A percentile compares a stretch with the other conserved stretches of the same genome.
phyloP scores from a whole-genome alignment of 2,113 vertebrate genomes.

The Bungarus multicinctus region DNA sequence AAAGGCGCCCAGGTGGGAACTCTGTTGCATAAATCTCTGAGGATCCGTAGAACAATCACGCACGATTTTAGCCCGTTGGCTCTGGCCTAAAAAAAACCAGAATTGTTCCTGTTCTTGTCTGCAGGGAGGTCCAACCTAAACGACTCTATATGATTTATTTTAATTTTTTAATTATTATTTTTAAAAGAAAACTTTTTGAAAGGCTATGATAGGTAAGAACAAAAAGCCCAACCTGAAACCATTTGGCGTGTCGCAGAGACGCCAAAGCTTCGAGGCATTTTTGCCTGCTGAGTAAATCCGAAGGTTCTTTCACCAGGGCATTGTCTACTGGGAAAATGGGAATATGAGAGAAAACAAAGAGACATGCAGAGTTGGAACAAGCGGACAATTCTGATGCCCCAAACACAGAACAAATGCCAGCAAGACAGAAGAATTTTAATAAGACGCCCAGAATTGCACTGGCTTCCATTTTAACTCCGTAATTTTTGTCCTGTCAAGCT shows the following conservation, averaged over 20 bases:
- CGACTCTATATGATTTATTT: background rate
- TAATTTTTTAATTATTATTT: background rate
- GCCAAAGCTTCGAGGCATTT: constrained; percentile 99
- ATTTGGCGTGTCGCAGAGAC: constrained; percentile 99
- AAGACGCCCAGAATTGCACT: constrained; percentile 70
- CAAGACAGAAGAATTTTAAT: constrained; percentile 70
- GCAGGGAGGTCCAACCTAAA: constrained; percentile 46
- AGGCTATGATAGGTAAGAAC: constrained; percentile 85
- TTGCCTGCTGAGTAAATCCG: constrained; percentile 99
- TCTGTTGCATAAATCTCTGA: constrained; percentile 98
- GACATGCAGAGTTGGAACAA: constrained; percentile 83
- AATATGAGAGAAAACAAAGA: constrained; percentile 54
- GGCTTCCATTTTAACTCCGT: background rate
- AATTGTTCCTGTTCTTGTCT: constrained; percentile 65
- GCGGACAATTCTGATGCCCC: constrained; percentile 70
- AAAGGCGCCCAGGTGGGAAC: constrained; percentile 94
- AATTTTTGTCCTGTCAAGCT: constrained; percentile 31
- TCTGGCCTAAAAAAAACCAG: constrained; percentile 86
- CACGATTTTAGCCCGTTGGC: constrained; percentile 99
- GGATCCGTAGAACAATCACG: constrained; percentile 97
- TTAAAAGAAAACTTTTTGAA: constrained; percentile 61
- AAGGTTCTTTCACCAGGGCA: constrained; percentile 93
- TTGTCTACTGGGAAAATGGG: constrained; percentile 93
- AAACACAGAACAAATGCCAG: constrained; percentile 67
- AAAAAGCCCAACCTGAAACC: constrained; percentile 99